Conservation (phyloP, 2,113 vertebrate species). For the Eidolon helvum region DNA sequence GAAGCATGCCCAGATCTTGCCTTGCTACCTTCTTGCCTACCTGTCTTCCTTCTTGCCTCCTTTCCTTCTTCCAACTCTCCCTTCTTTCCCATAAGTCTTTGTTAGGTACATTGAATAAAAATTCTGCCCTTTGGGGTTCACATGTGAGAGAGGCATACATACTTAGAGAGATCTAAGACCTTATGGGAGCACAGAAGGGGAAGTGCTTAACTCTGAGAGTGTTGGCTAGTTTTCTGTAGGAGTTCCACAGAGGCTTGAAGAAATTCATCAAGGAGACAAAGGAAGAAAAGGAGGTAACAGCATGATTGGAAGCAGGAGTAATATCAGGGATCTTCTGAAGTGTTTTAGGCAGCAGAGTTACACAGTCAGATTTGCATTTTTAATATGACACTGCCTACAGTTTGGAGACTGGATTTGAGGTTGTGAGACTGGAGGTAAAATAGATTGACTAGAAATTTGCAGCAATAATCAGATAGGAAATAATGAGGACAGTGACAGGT, state of each 20-base stretch:
- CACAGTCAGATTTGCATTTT: background rate
- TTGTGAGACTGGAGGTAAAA: background rate
- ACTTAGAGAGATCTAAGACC: background rate
- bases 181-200: background rate
- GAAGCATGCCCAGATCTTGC: background rate
- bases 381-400: background rate
- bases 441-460: background rate
- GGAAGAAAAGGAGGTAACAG: background rate
- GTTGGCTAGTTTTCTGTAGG: background rate
- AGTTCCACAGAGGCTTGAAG: background rate
- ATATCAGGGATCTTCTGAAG: background rate
- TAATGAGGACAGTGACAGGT: background rate
- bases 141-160: background rate
- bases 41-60: background rate
- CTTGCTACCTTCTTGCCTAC: background rate
- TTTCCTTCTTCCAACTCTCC: background rate
- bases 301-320: background rate
- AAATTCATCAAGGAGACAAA: background rate
- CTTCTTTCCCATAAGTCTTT: background rate
- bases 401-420: background rate
- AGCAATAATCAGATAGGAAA: background rate
- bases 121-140: conserved; percentile 11
- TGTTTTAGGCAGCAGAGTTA: background rate
- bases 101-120: background rate
- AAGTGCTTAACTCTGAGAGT: background rate